Conservation (phyloP, 2,888 invertebrate genomes). For the Pocota personata region DNA sequence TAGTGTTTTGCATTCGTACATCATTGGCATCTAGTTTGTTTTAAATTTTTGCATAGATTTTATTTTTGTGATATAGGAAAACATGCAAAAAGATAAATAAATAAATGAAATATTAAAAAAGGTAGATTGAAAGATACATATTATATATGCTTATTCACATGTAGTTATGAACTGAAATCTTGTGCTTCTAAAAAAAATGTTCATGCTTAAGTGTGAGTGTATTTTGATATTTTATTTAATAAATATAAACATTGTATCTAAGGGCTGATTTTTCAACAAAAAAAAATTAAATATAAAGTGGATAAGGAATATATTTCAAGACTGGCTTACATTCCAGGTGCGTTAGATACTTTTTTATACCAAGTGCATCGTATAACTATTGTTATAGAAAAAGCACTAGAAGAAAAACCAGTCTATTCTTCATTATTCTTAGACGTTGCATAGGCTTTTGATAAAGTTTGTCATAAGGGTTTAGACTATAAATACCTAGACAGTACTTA, state of each 20-base stretch:
- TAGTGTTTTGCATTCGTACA: conserved; percentile 68
- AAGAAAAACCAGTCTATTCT: no score
- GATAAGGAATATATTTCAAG: no score
- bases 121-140: neutral
- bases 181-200: neutral
- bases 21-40: conserved; percentile 76
- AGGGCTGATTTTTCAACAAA: neutral
- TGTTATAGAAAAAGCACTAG: no score
- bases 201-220: neutral
- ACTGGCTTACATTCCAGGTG: no score
- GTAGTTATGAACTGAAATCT: neutral
- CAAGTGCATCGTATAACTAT: no score
- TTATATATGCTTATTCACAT: neutral
- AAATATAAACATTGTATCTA: neutral
- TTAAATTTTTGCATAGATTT: conserved; percentile 49
- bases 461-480: no score
- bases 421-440: no score
- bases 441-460: no score
- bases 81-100: conserved; percentile 70
- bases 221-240: neutral
- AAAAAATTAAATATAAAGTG: no score
- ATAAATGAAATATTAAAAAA: conserved; percentile 28
- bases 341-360: no score
- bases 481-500: no score
- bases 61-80: conserved; percentile 3